Evolutionary conservation across 2,113 vertebrate species (phyloP), one percentile per base, ranked within the genome.

Genomic region (Verasper variegatus): DNA sequence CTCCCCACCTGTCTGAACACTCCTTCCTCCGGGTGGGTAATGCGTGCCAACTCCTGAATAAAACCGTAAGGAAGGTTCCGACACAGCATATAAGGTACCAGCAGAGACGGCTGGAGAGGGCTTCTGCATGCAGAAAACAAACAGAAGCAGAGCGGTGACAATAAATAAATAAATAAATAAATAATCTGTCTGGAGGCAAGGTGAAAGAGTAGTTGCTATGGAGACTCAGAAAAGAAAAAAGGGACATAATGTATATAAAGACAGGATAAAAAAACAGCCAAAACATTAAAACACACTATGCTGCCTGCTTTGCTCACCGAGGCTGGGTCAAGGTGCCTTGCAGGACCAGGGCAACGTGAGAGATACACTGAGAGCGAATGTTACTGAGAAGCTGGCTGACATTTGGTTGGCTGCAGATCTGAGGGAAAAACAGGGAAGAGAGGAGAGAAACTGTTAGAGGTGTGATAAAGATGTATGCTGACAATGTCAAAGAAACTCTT

Each of bases 341-440:
- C 1, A 99, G 95, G 74, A 99, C 97, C 84, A 99, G 91, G 58
- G 97, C 96, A 71, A 97, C 95, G 1, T 99, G 97, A 64, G 97
- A 99, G 87, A 99, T 99, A 94, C 98, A 99, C 94, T 99, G 98
- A 5, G 98, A 99, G 80, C 98, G 96, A 93, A 99, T 96, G 95
- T 98, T 99, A 94, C 98, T 98, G 93, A 99, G 96, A 88, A 99
- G 95, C 94, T 98, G 98, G 94, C 97, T 98, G 77, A 97, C 96
- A 82, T 95, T 94, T 69, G 97, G 97, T 95, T 98, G 98, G 95
- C 96, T 98, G 94, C 97, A 99, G 93, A 99, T 96, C 98, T 99
- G 91, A 67, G 84, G 78, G 51, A 59, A 37, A 23, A n/a, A 68
- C 37, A 42, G 18, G 17, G 20, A 18, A n/a, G 35, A 80, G 4